Base-by-base conservation (phyloP, 2,113 vertebrate species). In the Hystrix cristata region DNA sequence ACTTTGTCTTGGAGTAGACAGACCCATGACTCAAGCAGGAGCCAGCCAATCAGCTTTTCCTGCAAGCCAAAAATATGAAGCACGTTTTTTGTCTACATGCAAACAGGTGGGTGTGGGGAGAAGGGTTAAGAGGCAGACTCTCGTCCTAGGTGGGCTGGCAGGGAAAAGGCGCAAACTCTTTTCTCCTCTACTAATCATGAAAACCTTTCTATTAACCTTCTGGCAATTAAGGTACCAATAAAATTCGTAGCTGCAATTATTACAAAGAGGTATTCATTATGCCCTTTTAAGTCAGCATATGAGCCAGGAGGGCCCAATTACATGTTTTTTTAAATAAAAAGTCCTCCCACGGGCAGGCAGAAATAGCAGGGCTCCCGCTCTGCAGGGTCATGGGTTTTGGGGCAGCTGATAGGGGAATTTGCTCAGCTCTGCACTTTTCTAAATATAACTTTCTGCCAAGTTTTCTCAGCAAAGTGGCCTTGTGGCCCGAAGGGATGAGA, bases 361-460 rank as follows among this genome's bases (percentile, higher is more conserved):
- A 96, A 92, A 92, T 15, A 92, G 51, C 31, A 82, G 55, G 71
- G 34, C 72, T 74, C 57, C 1, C 0, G 3, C n/a, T 71, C 48
- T 11, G 38, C 9, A 5, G 71, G 74, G 80, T 95, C 85, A 93
- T 8, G 27, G 72, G 90, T 94, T 95, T 84, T 34, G 3, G 86
- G 27, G 64, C 83, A 90, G 94, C 90, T 94, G 95, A 97, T 72
- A 71, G 43, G 60, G 55, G 78, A 96, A 94, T 92, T 84, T 94
- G 87, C 96, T 90, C 89, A 80, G 71, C 89, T 92, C 55, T 12
- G 29, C 57, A 85, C 60, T 97, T 97, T 92, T 91, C 62, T 92
- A 94, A 97, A 96, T 82, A 96, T 82, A 92, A 94, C 60, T 3
- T 69, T 90, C 83, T 92, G 92, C 81, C 96, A 97, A 94, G 88